Conservation (phyloP, 2,888 invertebrate species). For the Ectemnius continuus region DNA sequence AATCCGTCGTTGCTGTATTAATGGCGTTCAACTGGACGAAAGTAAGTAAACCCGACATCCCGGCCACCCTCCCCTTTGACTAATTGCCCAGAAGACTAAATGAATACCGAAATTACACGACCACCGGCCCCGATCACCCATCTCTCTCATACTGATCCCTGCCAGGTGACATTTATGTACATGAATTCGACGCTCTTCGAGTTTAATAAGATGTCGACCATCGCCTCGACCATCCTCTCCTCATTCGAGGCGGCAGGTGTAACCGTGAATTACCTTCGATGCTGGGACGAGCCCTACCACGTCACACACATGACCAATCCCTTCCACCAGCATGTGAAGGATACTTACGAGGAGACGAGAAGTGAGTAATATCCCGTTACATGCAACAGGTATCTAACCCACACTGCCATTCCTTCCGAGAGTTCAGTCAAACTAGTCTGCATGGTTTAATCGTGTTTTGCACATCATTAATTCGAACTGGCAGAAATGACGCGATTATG, state of each 20-base stretch:
- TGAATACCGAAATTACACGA: neutral
- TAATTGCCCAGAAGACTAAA: conserved; percentile 1
- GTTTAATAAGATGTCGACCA: conserved; percentile 82
- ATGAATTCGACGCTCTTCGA: conserved; percentile 87
- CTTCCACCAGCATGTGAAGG: conserved; percentile 88
- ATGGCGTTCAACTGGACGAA: conserved; percentile 93
- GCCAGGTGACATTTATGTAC: conserved; percentile 90
- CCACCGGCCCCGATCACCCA: neutral
- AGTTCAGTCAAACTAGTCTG: too few species aligned
- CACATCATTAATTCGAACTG: too few species aligned
- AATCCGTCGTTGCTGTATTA: conserved; percentile 92
- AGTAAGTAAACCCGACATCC: conserved; percentile 79
- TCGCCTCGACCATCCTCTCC: conserved; percentile 88
- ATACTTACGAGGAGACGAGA: conserved; percentile 91
- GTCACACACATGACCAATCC: conserved; percentile 92
- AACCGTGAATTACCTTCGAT: conserved; percentile 82
- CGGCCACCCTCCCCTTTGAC: neutral
- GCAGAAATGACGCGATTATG: too few species aligned
- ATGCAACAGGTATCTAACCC: too few species aligned
- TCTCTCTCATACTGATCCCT: neutral
- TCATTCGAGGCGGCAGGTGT: conserved; percentile 86
- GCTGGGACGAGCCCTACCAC: conserved; percentile 87
- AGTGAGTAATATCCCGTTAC: conserved; percentile 82
- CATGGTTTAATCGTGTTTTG: too few species aligned
- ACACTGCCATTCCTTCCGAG: too few species aligned